These are phyloP conservation scores for Thymallus thymallus DNA, from an alignment of 2,113 vertebrate species.

Conservation along the genomic window DNA sequence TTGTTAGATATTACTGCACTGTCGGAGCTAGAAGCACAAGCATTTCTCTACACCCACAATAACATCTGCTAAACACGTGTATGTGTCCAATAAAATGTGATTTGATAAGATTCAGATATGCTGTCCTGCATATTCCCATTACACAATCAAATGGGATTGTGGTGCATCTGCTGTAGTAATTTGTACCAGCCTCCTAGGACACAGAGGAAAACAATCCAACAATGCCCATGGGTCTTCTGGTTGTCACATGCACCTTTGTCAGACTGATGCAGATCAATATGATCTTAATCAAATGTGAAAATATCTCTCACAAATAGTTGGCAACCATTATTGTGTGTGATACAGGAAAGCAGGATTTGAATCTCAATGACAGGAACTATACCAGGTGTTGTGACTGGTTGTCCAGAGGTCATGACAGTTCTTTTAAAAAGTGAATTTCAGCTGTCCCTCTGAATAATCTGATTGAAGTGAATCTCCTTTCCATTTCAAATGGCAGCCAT, in stretches of 20 bases:
- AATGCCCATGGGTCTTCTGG: slow-evolving; percentile 5
- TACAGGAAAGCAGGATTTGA: slow-evolving; percentile 22
- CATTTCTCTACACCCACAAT: too few species aligned
- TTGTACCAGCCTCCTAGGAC: neutral
- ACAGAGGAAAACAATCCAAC: slow-evolving; percentile 7
- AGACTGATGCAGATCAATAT: slow-evolving; percentile 13
- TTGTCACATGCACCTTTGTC: neutral
- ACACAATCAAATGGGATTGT: neutral
- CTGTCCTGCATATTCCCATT: neutral
- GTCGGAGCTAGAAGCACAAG: too few species aligned
- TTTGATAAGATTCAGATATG: slow-evolving; percentile 3
- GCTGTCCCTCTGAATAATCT: slow-evolving; percentile 36
- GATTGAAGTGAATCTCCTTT: slow-evolving; percentile 49
- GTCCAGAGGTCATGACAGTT: slow-evolving; percentile 46
- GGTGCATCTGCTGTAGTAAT: too few species aligned
- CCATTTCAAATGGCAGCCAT: slow-evolving; percentile 40
- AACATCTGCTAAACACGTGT: too few species aligned
- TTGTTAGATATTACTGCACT: too few species aligned
- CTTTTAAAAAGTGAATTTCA: slow-evolving; percentile 38
- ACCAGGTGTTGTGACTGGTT: slow-evolving; percentile 38
- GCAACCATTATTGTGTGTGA: slow-evolving; percentile 5
- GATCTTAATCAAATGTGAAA: slow-evolving; percentile 31
- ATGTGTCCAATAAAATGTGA: too few species aligned
- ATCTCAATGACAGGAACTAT: slow-evolving; percentile 46
- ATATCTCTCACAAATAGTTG: slow-evolving; percentile 9